Base-by-base conservation (phyloP, 1,140 invertebrate species). In the Lepidurus apus region DNA sequence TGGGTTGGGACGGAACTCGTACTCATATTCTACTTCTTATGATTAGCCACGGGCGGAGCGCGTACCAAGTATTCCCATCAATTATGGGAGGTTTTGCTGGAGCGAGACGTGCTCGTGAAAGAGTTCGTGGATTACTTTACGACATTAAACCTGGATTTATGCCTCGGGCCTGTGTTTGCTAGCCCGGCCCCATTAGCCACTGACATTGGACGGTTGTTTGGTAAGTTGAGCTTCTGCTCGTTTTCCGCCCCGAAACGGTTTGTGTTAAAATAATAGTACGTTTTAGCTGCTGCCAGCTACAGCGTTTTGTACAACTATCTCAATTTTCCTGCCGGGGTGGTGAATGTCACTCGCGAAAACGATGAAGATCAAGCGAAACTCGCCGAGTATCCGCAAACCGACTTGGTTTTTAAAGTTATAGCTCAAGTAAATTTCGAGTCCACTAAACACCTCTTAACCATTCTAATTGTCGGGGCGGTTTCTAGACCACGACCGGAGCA, bases 321-420 rank as follows among this genome's bases (percentile, higher is more conserved):
- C 4, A 81, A 85, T 80, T 85, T 85, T 74, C 84, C 85, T 9
- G 82, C 81, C 43, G 85, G 85, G 24, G 82, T 84, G n/a, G 80
- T 85, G 7, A 80, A 78, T 21, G 83, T 85, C 43, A 84, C 83
- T 6, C 81, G 74, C 24, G 85, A 85, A 77, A 81, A 76, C 11
- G 81, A 82, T n/a, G 80, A 80, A 34, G 83, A 84, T 76, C 83
- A 84, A 47, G 80, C 73, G 24, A 81, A 82, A 74, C 73, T 85
- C 75, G 74, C 81, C 4, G 83, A 84, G 75, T 82, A 84, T 43
- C 76, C 81, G 45, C 73, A 81, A 78, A 74, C 79, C 76, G 81
- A 82, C 77, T 43, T 78, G 43, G 74, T 83, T 73, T 81, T 83
- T 21, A 81, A 82, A 44, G 43, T 82, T 26, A 81, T 82, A 0